Evolutionary conservation across 2,797 vertebrate genomes (phyloP).

Genomic region (Trachops cirrhosus): DNA sequence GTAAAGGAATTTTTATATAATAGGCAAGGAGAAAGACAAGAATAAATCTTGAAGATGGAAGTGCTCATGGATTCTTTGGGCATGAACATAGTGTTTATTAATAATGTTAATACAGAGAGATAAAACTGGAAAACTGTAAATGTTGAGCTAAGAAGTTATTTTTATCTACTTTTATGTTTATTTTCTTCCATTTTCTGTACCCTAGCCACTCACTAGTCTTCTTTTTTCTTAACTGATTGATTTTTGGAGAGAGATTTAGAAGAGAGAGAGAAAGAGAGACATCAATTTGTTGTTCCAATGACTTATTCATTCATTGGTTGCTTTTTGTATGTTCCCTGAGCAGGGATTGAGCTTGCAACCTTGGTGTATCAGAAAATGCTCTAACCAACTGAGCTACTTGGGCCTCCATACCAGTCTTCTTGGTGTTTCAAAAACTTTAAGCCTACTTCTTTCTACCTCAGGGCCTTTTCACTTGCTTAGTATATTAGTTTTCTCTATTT

Average conservation of each 20-base stretch:
- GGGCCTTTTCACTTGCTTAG: not conserved
- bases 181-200: not conserved
- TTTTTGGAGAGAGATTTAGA: not conserved
- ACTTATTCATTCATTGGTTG: not conserved
- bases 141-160: not conserved
- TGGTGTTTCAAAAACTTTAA: not conserved
- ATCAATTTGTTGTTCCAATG: not conserved
- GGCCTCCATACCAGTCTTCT: not conserved
- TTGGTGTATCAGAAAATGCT: not conserved
- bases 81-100: not conserved
- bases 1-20: not conserved
- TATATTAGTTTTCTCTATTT: not conserved
- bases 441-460: not conserved
- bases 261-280: not conserved
- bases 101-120: not conserved
- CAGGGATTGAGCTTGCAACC: not conserved
- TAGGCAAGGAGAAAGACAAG: not conserved
- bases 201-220: not conserved
- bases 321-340: not conserved
- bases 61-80: not conserved
- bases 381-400: not conserved
- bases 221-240: not conserved
- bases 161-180: not conserved
- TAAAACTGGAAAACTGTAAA: not conserved
- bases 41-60: not conserved